These are phyloP conservation scores for Tuta absoluta DNA, from an alignment of 2,888 invertebrate genomes.

Conservation along the genomic window DNA sequence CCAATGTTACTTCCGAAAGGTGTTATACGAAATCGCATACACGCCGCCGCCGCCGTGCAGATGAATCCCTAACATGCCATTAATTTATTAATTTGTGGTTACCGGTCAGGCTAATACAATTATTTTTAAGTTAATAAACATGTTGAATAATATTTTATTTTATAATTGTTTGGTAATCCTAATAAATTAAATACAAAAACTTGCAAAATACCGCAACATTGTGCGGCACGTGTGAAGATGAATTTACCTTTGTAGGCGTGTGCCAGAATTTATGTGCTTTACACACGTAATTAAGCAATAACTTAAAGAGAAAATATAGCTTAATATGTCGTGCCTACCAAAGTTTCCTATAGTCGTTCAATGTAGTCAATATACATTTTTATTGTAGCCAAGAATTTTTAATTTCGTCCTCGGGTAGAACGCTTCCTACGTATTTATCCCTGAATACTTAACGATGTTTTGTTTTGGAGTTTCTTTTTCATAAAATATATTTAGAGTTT, in stretches of 20 bases:
- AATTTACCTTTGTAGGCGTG: slow-evolving; percentile 30
- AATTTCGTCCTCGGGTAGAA: slow-evolving; percentile 17
- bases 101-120: too few species aligned
- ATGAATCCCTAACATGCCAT: too few species aligned
- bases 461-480: not conserved
- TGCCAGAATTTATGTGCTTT: slow-evolving; percentile 50
- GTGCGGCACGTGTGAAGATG: too few species aligned
- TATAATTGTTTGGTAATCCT: too few species aligned
- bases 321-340: slow-evolving; percentile 38
- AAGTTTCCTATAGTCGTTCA: slow-evolving; percentile 37
- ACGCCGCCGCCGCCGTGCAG: too few species aligned
- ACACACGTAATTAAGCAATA: slow-evolving; percentile 61
- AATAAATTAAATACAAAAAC: too few species aligned
- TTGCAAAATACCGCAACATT: too few species aligned
- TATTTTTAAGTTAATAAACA: too few species aligned
- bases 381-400: slow-evolving; percentile 35
- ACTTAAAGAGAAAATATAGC: slow-evolving; percentile 56
- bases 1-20: not conserved
- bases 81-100: too few species aligned
- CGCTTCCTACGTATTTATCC: slow-evolving; percentile 16
- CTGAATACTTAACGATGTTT: slow-evolving; percentile 15
- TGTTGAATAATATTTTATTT: too few species aligned
- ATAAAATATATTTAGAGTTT: slow-evolving; percentile 1
- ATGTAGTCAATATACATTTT: slow-evolving; percentile 37
- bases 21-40: too few species aligned